Conservation (phyloP, 2,113 vertebrate genomes). For the Coregonus clupeaformis region DNA sequence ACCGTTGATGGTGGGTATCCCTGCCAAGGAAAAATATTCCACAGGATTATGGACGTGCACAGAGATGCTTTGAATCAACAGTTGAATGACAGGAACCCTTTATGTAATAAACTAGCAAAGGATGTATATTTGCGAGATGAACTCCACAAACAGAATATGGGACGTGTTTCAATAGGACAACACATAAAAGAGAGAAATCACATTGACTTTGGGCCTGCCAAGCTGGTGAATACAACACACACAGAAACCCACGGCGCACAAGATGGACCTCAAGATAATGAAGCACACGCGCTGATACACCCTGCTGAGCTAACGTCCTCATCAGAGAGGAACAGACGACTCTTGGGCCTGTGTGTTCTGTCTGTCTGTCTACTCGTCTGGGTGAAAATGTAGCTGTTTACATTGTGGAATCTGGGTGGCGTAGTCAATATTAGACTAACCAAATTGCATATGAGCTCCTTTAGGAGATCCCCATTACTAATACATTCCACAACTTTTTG, state of each 20-base stretch:
- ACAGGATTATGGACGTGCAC: neutral
- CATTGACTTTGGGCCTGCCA: conserved; percentile 9
- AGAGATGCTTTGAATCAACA: conserved; percentile 31
- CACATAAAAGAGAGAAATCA: conserved; percentile 19
- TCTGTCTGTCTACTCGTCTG: neutral
- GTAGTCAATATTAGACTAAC: neutral
- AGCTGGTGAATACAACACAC: conserved; percentile 7
- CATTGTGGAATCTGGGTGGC: neutral
- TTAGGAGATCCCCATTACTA: conserved; percentile 6
- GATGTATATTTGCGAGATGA: neutral
- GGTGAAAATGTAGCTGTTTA: neutral
- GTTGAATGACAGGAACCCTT: too few species aligned
- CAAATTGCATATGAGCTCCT: conserved; percentile 2
- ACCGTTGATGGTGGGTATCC: conserved; percentile 32
- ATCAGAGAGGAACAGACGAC: conserved; percentile 31
- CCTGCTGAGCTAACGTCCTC: conserved; percentile 33
- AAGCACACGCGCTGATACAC: conserved; percentile 14
- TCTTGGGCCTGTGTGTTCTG: conserved; percentile 1
- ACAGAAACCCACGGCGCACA: conserved; percentile 10
- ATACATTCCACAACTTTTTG: neutral
- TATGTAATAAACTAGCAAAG: neutral
- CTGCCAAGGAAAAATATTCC: conserved; percentile 55
- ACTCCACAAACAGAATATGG: neutral
- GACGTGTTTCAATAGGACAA: neutral
- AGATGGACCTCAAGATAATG: conserved; percentile 24